Percentiles rank a stretch among this genome's conserved stretches.
Evolutionary conservation across 2,113 vertebrate genomes (phyloP).

Genomic region (Okapia johnstoni): DNA sequence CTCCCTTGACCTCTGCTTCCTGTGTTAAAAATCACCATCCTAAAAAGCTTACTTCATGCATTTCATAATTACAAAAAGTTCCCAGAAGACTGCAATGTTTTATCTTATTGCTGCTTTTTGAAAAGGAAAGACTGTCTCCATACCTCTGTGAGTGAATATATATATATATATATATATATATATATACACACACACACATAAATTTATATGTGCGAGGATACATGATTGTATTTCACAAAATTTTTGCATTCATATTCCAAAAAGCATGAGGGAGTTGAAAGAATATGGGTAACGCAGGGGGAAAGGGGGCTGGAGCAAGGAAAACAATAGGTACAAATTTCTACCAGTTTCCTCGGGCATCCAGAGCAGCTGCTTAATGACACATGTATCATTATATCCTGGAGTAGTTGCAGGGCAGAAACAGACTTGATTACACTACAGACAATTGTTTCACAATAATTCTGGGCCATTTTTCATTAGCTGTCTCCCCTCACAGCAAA

Average conservation of each 20-base stretch:
- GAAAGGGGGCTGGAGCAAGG: slow-evolving; percentile 75
- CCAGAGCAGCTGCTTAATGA: slow-evolving; percentile 90
- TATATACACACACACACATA: neutral
- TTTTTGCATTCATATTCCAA: slow-evolving; percentile 67
- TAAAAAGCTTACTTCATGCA: slow-evolving; percentile 59
- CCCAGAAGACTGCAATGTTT: neutral
- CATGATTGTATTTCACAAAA: slow-evolving; percentile 27
- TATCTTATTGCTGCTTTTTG: neutral
- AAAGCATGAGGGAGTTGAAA: slow-evolving; percentile 70
- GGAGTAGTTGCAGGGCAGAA: slow-evolving; percentile 89
- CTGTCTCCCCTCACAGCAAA: slow-evolving; percentile 87
- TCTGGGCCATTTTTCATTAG: slow-evolving; percentile 89
- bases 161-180: neutral
- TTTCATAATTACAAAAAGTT: slow-evolving; percentile 60
- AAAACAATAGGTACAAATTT: slow-evolving; percentile 89
- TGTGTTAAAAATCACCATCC: slow-evolving; percentile 61
- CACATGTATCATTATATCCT: slow-evolving; percentile 91
- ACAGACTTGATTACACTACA: slow-evolving; percentile 92
- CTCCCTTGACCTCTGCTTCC: slow-evolving; percentile 59
- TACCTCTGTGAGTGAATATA: neutral
- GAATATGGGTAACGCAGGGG: slow-evolving; percentile 67
- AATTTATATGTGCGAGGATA: neutral
- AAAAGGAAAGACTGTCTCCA: neutral
- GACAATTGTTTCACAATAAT: slow-evolving; percentile 92
- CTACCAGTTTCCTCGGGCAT: slow-evolving; percentile 85